These are phyloP conservation scores for Orthosia cruda DNA, from an alignment of 2,888 invertebrate genomes.

Conservation along the genomic window DNA sequence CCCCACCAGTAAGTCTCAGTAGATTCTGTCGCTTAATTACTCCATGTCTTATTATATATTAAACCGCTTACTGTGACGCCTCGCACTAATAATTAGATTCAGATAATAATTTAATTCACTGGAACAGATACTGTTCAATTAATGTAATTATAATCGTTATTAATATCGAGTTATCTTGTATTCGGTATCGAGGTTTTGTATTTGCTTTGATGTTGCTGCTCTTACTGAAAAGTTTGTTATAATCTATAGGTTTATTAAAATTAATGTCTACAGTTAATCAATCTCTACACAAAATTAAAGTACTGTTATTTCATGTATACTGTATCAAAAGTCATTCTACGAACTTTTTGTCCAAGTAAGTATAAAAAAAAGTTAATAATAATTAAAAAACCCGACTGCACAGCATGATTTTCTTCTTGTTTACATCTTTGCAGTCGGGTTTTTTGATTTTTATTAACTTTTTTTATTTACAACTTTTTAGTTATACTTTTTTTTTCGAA, in stretches of 20 bases:
- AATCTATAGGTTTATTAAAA: neutral
- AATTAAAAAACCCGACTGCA: too few relatives aligned
- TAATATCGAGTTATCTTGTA: slow-evolving; percentile 62
- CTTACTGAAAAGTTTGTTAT: slow-evolving; percentile 19
- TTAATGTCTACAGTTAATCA: slow-evolving; percentile 6
- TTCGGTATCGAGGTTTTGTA: slow-evolving; percentile 45
- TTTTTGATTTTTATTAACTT: too few relatives aligned
- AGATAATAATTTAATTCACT: slow-evolving; percentile 66
- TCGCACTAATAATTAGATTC: slow-evolving; percentile 66
- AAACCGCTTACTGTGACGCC: slow-evolving; percentile 64
- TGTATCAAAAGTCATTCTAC: too few relatives aligned
- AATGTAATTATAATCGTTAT: slow-evolving; percentile 71
- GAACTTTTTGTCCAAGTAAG: too few relatives aligned
- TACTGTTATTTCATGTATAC: too few relatives aligned
- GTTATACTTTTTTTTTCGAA: too few relatives aligned
- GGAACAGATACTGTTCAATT: slow-evolving; percentile 73
- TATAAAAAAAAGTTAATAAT: too few relatives aligned
- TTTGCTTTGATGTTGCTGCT: slow-evolving; percentile 45
- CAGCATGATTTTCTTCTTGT: too few relatives aligned
- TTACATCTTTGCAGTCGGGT: too few relatives aligned
- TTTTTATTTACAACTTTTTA: too few relatives aligned
- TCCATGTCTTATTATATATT: slow-evolving; percentile 65
- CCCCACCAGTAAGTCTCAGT: slow-evolving; percentile 26
- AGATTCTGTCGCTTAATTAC: slow-evolving; percentile 70
- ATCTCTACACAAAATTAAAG: neutral